A percentile compares a stretch with the other conserved stretches of the same genome.
Conservation (phyloP, 2,888 invertebrate genomes). For the Thera britannica region DNA sequence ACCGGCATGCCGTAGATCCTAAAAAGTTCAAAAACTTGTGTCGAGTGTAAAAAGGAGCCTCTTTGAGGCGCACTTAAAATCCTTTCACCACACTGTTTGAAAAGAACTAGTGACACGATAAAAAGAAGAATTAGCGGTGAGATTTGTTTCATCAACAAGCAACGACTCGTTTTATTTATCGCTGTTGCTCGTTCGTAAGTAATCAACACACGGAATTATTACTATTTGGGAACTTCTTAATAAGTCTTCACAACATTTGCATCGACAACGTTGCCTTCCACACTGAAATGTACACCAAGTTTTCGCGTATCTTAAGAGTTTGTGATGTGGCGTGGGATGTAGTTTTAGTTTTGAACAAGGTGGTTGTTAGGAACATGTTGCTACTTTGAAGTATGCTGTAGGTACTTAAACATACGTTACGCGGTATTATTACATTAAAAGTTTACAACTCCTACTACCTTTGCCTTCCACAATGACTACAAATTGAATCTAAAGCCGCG, state of each 20-base stretch:
- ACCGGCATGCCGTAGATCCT: too few relatives aligned
- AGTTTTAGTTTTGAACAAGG: slow-evolving; percentile 44
- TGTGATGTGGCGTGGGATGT: slow-evolving; percentile 42
- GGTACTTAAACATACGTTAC: slow-evolving; percentile 1
- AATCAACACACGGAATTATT: slow-evolving; percentile 61
- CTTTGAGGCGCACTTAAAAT: too few relatives aligned
- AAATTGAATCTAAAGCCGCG: too few relatives aligned
- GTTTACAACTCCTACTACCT: neutral
- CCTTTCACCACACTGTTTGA: too few relatives aligned
- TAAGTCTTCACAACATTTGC: slow-evolving; percentile 79
- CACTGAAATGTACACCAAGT: slow-evolving; percentile 66
- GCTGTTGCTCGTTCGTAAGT: too few relatives aligned
- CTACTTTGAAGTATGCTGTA: neutral
- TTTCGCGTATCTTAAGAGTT: slow-evolving; percentile 51
- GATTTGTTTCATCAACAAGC: too few relatives aligned
- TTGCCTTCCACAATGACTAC: neutral
- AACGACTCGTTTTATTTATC: too few relatives aligned
- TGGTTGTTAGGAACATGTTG: slow-evolving; percentile 24
- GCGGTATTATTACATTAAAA: neutral
- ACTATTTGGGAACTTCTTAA: slow-evolving; percentile 75
- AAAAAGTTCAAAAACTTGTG: too few relatives aligned
- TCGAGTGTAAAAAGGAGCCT: too few relatives aligned
- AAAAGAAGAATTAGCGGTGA: too few relatives aligned
- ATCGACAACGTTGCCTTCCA: slow-evolving; percentile 54
- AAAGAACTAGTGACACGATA: too few relatives aligned